These are phyloP conservation scores for Cephus nigrinus DNA, from an alignment of 2,888 invertebrate species.

Conservation along the genomic window DNA sequence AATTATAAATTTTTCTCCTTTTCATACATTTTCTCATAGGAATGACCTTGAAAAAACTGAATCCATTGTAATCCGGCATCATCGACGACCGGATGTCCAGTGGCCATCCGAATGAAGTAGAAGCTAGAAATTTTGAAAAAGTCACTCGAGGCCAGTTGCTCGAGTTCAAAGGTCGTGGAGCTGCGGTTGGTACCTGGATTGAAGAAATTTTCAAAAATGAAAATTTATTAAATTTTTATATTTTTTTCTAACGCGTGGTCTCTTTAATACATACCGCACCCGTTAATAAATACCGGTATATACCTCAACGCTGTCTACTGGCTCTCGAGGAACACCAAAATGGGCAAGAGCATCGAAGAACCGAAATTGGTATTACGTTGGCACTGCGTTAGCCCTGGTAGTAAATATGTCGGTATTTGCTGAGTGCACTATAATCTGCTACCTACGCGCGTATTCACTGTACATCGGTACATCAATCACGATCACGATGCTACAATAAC, in stretches of 20 bases:
- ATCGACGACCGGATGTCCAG: too few species aligned
- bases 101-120: neutral
- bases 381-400: neutral
- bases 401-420: conserved; percentile 7
- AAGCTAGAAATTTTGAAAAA: neutral
- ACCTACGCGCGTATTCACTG: neutral
- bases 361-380: neutral
- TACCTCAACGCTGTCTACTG: neutral
- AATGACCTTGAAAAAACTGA: neutral
- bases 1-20: neutral
- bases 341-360: neutral
- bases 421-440: conserved; percentile 9
- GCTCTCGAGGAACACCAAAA: neutral
- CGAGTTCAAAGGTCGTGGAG: too few species aligned
- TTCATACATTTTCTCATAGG: neutral
- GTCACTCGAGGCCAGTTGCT: neutral
- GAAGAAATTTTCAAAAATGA: neutral
- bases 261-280: neutral
- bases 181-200: neutral
- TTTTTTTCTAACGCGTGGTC: neutral
- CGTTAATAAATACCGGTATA: neutral
- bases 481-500: neutral
- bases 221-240: neutral
- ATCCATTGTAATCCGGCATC: neutral
- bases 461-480: conserved; percentile 11